Percentiles rank a stretch among this genome's conserved stretches.
These are phyloP conservation scores for Hololepta plana DNA, from an alignment of 2,888 invertebrate species.

Conservation along the genomic window DNA sequence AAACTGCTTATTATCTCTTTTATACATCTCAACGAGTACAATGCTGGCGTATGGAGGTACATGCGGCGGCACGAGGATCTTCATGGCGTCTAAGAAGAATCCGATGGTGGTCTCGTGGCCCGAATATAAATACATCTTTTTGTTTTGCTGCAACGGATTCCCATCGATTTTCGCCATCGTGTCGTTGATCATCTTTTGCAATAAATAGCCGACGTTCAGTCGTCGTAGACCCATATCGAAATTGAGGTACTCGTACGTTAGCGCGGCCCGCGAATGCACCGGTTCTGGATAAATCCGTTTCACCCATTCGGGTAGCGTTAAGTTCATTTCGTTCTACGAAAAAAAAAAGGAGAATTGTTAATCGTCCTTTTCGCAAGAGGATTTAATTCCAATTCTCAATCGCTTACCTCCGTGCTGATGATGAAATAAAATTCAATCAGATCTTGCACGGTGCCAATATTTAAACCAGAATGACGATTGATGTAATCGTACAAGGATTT, in stretches of 20 bases:
- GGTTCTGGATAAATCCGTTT: constrained; percentile 21
- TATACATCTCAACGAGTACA: constrained; percentile 18
- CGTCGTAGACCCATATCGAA: constrained; percentile 16
- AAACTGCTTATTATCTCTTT: constrained; percentile 11
- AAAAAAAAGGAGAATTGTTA: constrained; percentile 2
- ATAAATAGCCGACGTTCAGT: constrained; percentile 24
- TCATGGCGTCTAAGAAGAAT: constrained; percentile 14
- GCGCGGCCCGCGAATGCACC: constrained; percentile 17
- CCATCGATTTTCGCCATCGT: constrained; percentile 13
- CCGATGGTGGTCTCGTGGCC: constrained; percentile 22
- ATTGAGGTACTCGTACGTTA: constrained; percentile 23
- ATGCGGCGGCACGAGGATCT: constrained; percentile 13
- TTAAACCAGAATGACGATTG: constrained; percentile 13
- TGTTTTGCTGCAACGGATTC: neutral
- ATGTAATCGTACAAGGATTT: constrained; percentile 12
- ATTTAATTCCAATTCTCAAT: neutral
- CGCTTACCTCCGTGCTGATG: constrained; percentile 14
- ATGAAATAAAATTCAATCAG: constrained; percentile 15
- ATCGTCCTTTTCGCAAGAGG: constrained; percentile 1
- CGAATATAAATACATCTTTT: constrained; percentile 19
- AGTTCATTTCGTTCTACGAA: constrained; percentile 18
- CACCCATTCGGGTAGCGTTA: constrained; percentile 27
- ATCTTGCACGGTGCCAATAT: constrained; percentile 12
- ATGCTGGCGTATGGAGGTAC: constrained; percentile 19
- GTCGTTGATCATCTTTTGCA: constrained; percentile 19